phyloP scores from a whole-genome alignment of 2,113 vertebrate genomes.

The Numida meleagris region DNA sequence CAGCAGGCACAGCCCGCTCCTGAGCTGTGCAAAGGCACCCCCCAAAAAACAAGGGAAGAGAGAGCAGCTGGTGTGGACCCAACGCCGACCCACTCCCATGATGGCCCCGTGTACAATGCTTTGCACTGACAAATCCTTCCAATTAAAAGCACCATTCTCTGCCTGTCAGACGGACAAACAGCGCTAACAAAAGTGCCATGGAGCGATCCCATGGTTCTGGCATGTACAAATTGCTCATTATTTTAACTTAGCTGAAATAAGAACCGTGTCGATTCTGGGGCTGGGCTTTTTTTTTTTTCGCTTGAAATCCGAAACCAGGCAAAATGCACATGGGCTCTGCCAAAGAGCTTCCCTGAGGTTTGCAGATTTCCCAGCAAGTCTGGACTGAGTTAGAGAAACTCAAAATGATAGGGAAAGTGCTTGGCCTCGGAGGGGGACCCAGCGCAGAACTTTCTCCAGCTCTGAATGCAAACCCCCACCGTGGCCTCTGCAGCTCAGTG shows the following conservation, averaged over 20 bases:
- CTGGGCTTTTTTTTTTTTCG: neutral
- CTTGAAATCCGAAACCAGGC: neutral
- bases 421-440: neutral
- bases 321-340: neutral
- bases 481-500: neutral
- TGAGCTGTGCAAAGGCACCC: neutral
- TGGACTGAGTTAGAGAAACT: slow-evolving; percentile 26
- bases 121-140: neutral
- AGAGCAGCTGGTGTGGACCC: neutral
- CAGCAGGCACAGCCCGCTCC: neutral
- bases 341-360: slow-evolving; percentile 17
- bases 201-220: neutral
- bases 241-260: neutral
- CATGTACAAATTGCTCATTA: slow-evolving; percentile 8
- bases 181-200: neutral
- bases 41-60: neutral
- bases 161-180: neutral
- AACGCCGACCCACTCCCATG: neutral
- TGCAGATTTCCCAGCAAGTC: slow-evolving; percentile 1
- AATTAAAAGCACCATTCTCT: neutral
- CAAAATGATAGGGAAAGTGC: neutral
- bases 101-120: neutral
- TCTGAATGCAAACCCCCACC: neutral
- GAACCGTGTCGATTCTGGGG: neutral
- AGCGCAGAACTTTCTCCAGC: neutral